These are phyloP conservation scores for Apodemia duryi DNA, from an alignment of 2,888 invertebrate species.

Conservation along the genomic window DNA sequence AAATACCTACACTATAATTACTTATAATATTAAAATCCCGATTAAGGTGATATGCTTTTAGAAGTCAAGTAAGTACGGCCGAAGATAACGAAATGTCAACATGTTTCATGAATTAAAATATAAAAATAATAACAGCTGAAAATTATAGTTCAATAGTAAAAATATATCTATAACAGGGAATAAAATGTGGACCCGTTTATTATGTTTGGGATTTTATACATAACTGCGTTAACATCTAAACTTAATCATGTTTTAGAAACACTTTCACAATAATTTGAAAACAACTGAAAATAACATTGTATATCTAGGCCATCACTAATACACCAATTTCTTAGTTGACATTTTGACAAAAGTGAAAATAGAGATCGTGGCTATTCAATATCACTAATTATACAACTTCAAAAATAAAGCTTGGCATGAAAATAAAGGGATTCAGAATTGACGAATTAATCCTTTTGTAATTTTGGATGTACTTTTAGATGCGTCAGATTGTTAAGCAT, in stretches of 20 bases:
- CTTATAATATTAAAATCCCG: slow-evolving; percentile 17
- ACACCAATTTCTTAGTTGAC: too few relatives aligned
- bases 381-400: too few relatives aligned
- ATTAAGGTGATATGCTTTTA: slow-evolving; percentile 55
- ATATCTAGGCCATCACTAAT: background rate
- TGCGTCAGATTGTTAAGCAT: too few relatives aligned
- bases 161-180: slow-evolving; percentile 25
- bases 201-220: background rate
- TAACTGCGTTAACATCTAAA: background rate
- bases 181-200: slow-evolving; percentile 3
- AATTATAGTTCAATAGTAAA: slow-evolving; percentile 34
- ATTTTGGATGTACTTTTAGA: too few relatives aligned
- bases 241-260: background rate
- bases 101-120: slow-evolving; percentile 27
- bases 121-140: slow-evolving; percentile 33
- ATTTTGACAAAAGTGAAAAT: too few relatives aligned
- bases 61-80: slow-evolving; percentile 49
- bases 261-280: background rate
- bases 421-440: too few relatives aligned
- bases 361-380: too few relatives aligned
- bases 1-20: slow-evolving; percentile 14
- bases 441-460: too few relatives aligned
- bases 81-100: slow-evolving; percentile 38
- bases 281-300: background rate
- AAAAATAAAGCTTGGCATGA: too few relatives aligned